Evolutionary conservation across 2,888 invertebrate genomes (phyloP).

Genomic region (Leptopilina syphax): DNA sequence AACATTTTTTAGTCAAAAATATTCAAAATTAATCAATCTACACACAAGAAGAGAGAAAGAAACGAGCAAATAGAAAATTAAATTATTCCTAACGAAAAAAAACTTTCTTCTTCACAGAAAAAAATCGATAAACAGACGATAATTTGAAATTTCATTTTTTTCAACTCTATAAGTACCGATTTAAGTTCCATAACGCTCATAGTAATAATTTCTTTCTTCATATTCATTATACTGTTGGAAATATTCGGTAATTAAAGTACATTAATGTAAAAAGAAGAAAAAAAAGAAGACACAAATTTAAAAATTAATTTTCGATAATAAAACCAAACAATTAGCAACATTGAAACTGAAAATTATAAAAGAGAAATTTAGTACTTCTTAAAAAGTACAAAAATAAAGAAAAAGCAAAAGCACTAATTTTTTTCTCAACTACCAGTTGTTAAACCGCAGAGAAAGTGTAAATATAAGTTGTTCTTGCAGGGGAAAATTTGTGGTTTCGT

Average conservation of each 20-base stretch:
- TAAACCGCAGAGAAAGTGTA: not conserved
- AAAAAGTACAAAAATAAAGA: no score
- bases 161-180: not conserved
- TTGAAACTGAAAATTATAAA: no score
- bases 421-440: not conserved
- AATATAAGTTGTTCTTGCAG: not conserved
- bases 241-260: not conserved
- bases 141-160: constrained; percentile 4
- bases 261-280: not conserved
- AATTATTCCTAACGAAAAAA: no score
- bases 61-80: no score
- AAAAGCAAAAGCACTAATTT: not conserved
- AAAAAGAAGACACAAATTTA: not conserved
- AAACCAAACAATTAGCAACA: no score
- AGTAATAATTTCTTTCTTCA: not conserved
- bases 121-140: not conserved
- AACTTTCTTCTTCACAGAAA: no score
- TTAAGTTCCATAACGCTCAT: not conserved
- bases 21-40: no score
- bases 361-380: no score
- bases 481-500: constrained; percentile 2
- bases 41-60: no score
- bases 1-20: not conserved
- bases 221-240: not conserved
- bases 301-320: no score